Base-by-base conservation (phyloP, 2,888 invertebrate genomes). In the Perdita meconis region DNA sequence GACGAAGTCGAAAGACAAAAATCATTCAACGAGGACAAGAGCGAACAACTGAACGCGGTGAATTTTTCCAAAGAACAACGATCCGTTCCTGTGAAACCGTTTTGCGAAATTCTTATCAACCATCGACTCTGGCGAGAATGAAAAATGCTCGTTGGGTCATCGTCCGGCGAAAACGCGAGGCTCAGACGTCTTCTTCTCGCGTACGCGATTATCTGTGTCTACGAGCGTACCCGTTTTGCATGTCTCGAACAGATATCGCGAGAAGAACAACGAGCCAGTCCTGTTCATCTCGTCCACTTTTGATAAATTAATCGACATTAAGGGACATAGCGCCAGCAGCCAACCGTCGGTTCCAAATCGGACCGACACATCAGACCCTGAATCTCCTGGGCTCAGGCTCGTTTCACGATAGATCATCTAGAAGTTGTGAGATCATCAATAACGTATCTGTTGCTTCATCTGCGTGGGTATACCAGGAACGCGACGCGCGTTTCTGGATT, bases 291-390 rank as follows among this genome's bases (percentile, higher is more conserved):
- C 68, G 50, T 47, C 53, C 51, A 34, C 59, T 71, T 78, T 87
- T 90, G 90, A 91, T 91, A 90, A 90, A 91, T 91, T 91, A 91
- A 91, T 91, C 90, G 89, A 70, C 89, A 87, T 91, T 89, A 86
- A 81, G 80, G 79, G 65, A 87, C 82, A 86, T 86, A 87, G 75
- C 78, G 38, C 78, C 70, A 57, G 64, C 59, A 38, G n/a, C 53
- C 50, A 73, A 85, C 83, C 81, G 84, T 72, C 84, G 84, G 86
- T 87, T 89, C 86, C 85, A 84, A 87, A 90, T 89, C 88, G 83
- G 85, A 80, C 79, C 88, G 86, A 89, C 90, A 86, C 87, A 87
- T 90, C 90, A 89, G 86, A 70, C 69, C 76, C 63, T 66, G 68
- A 82, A 80, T 60, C 53, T 53, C 51, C 13, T 13, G 53, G 50